Percentiles rank a stretch among this genome's conserved stretches.
Evolutionary conservation across 2,888 invertebrate genomes (phyloP).

Genomic region (Ochropacha duplaris): DNA sequence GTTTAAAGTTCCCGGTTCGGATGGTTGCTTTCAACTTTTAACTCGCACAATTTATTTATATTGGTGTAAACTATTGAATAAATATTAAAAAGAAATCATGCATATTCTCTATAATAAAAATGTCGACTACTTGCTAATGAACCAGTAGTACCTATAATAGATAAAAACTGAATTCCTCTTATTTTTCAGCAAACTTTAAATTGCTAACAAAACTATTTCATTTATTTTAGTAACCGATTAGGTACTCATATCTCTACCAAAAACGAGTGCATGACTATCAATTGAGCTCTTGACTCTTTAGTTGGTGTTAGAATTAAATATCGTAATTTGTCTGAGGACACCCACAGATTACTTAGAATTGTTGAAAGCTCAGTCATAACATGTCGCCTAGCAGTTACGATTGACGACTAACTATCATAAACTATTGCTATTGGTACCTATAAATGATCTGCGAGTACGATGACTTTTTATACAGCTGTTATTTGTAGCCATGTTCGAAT

Average conservation of each 20-base stretch:
- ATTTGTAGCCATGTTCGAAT: too few species aligned
- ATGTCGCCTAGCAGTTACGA: not conserved
- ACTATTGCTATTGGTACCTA: not conserved
- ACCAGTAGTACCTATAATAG: too few species aligned
- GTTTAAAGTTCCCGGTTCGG: too few species aligned
- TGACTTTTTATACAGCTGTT: not conserved
- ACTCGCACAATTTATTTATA: too few species aligned
- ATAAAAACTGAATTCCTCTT: too few species aligned
- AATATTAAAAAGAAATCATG: too few species aligned
- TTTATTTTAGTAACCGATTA: not conserved
- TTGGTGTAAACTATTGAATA: too few species aligned
- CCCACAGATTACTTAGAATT: not conserved
- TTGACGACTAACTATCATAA: not conserved
- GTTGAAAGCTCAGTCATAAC: not conserved
- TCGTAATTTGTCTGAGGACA: not conserved
- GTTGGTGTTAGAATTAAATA: not conserved
- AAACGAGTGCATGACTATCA: not conserved
- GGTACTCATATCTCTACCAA: not conserved
- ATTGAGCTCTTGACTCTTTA: not conserved
- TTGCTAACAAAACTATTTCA: not conserved
- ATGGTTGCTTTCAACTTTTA: too few species aligned
- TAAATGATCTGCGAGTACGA: not conserved
- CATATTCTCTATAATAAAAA: too few species aligned
- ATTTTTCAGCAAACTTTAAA: not conserved
- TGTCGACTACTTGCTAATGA: too few species aligned